Percentiles rank a stretch among this genome's conserved stretches.
Conservation (phyloP, 2,888 invertebrate genomes). For the Epistrophe grossulariae region DNA sequence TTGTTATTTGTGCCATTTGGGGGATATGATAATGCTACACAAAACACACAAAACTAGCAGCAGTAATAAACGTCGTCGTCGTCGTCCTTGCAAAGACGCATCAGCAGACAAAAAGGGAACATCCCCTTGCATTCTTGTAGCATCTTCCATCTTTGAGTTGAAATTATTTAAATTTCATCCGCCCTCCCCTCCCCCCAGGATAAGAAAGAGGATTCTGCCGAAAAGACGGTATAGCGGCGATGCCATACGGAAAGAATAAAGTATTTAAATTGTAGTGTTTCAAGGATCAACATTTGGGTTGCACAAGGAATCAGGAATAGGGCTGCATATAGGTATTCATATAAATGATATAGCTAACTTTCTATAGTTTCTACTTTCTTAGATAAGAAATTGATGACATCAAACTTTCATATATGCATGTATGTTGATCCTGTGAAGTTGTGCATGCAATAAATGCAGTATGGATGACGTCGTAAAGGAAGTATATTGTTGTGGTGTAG, state of each 20-base stretch:
- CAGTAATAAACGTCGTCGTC: slow-evolving; percentile 49
- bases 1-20: slow-evolving; percentile 57
- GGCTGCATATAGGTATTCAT: not conserved
- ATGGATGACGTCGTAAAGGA: not conserved
- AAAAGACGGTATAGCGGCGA: slow-evolving; percentile 35
- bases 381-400: slow-evolving; percentile 73
- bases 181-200: too few species aligned
- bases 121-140: slow-evolving; percentile 12
- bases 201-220: slow-evolving; percentile 5
- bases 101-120: slow-evolving; percentile 35
- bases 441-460: slow-evolving; percentile 42
- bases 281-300: slow-evolving; percentile 21
- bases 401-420: slow-evolving; percentile 46
- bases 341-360: slow-evolving; percentile 15
- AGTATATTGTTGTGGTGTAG: not conserved
- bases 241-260: slow-evolving; percentile 15
- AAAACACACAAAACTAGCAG: slow-evolving; percentile 5
- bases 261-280: slow-evolving; percentile 41
- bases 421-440: slow-evolving; percentile 63
- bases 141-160: slow-evolving; percentile 27
- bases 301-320: not conserved
- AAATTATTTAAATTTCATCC: slow-evolving; percentile 61
- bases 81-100: slow-evolving; percentile 19
- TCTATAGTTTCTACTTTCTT: slow-evolving; percentile 54
- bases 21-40: slow-evolving; percentile 29